phyloP scores from a whole-genome alignment of 2,888 invertebrate species.

The Spialia ferax region DNA sequence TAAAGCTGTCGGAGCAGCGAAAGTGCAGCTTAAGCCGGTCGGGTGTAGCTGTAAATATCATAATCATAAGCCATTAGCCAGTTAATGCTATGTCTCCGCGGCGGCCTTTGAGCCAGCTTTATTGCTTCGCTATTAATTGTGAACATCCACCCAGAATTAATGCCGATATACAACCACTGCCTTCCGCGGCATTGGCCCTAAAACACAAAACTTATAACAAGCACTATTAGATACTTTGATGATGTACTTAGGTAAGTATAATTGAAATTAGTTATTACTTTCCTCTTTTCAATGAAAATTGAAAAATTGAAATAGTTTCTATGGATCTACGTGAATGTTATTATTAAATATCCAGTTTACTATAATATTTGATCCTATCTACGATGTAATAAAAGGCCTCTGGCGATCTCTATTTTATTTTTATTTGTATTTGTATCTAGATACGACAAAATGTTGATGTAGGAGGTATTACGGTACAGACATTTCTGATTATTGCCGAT shows the following conservation, averaged over 20 bases:
- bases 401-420: no score
- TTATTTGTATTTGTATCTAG: no score
- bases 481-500: no score
- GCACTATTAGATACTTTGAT: conserved; percentile 10
- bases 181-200: conserved; percentile 43
- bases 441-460: no score
- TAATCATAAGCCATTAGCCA: conserved; percentile 82
- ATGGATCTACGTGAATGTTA: no score
- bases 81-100: conserved; percentile 80
- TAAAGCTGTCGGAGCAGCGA: conserved; percentile 48
- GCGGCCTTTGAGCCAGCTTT: conserved; percentile 74
- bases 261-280: conserved; percentile 21
- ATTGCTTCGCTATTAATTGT: conserved; percentile 76
- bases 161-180: conserved; percentile 45
- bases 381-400: no score
- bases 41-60: conserved; percentile 82
- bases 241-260: conserved; percentile 22
- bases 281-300: background rate
- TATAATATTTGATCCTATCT: no score
- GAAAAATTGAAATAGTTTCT: no score
- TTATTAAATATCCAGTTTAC: no score
- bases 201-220: conserved; percentile 28
- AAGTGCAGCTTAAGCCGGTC: conserved; percentile 65
- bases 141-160: conserved; percentile 56
- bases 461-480: no score